Base-by-base conservation (phyloP, 2,113 vertebrate species). In the Rhinolophus ferrumequinum region DNA sequence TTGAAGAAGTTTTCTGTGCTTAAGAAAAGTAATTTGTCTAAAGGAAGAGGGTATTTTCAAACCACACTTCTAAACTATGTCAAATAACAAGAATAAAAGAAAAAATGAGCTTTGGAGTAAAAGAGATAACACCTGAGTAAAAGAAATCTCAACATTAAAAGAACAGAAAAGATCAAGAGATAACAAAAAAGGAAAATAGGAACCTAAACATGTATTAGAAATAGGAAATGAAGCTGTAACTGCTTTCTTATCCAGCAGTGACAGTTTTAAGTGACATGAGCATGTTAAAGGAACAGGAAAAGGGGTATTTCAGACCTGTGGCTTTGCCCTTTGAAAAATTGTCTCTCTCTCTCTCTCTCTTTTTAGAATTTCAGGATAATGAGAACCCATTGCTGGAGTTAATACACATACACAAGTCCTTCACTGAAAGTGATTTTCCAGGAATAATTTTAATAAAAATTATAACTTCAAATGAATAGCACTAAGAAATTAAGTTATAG, bases 11-110 rank as follows among this genome's bases (percentile, higher is more conserved):
- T 93, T 95, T 95, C 95, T 96, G 80, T 95, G 58, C 67, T 93
- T 88, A 92, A 97, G 69, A 88, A 97, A 94, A 85, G 77, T 94
- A 95, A 96, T 85, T 44, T 76, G 30, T 94, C 95, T 93, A 97
- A 97, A 91, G 79, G 90, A 95, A 85, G 50, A 90, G 18, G 26
- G 58, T 16, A 92, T 22, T 96, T 97, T 97, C 96, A 91, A 97
- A 88, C 73, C 33, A 44, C 13, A 67, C 44, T 92, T 97, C 64
- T 73, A n/a, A 88, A 87, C 95, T 77, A 81, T 28, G 26, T 91
- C 81, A 96, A 92, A 62, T 95, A 94, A 83, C 2, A 94, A 24
- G 50, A 83, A 95, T 92, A 97, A 97, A 77, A 1, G 72, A 41
- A 94, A 38, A 89, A 91, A 96, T 93, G 1, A 97, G n/a, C 41